Base-by-base conservation (phyloP, 2,888 invertebrate species). In the Hypsopygia costalis region DNA sequence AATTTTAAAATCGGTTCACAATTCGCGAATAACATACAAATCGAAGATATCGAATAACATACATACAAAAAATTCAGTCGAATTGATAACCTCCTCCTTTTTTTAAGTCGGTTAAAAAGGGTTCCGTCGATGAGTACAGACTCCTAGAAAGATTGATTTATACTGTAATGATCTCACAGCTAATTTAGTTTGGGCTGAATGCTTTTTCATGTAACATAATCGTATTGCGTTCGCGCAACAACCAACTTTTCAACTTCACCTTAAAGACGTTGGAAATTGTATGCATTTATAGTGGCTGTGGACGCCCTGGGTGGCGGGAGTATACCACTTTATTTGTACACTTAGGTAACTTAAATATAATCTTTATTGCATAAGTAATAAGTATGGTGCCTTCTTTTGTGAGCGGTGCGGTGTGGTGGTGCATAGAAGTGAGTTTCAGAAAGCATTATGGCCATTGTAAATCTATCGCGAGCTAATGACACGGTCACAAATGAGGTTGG, bases 191-290 rank as follows among this genome's bases (percentile, higher is more conserved):
- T 35, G 1, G 16, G 39, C 12, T 34, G 34, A 40, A 49, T 41
- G 40, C 41, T 46, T 45, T 50, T 50, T 46, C 47, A 42, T 40
- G 46, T 45, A 46, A 37, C 43, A 52, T 46, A 44, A 58, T 61
- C 62, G 73, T 69, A 72, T 69, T 68, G 65, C 60, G 55, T 70
- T 60, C 62, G 64, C 62, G 58, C 74, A 77, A 77, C 73, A 69
- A 73, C 63, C 63, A 73, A 78, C 76, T 82, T 82, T 76, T 82
- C 80, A 81, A 81, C 75, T 76, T 79, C 71, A 72, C 69, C 63
- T 73, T 73, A 76, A 72, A 78, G 70, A 69, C 69, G 75, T 76
- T 77, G 77, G 82, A 83, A 83, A 83, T 81, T 77, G 80, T 75
- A 65, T 60, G 63, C 83, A 76, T 83, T 83, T 83, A 82, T 82